A percentile compares a stretch with the other conserved stretches of the same genome.
Conservation (phyloP, 2,113 vertebrate species). For the Corythornis vintsioides region DNA sequence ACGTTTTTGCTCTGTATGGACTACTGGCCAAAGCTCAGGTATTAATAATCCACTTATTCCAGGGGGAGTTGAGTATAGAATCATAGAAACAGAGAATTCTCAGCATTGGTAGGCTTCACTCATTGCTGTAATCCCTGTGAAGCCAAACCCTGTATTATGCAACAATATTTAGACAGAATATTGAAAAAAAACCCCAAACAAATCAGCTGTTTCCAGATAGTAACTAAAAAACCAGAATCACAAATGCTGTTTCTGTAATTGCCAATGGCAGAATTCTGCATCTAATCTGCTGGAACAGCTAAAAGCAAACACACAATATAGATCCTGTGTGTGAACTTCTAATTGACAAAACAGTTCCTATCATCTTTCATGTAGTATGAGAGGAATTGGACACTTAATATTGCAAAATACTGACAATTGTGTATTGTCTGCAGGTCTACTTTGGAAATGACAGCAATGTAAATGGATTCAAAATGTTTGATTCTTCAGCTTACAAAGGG, state of each 20-base stretch:
- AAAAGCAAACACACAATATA: not conserved
- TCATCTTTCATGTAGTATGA: not conserved
- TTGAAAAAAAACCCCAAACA: not conserved
- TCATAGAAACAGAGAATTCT: too few relatives aligned
- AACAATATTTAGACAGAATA: not conserved
- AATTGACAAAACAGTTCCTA: not conserved
- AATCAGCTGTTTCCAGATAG: not conserved
- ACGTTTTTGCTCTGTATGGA: conserved; percentile 83
- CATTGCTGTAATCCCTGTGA: not conserved
- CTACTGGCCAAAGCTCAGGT: conserved; percentile 93
- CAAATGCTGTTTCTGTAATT: not conserved
- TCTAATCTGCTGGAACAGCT: not conserved
- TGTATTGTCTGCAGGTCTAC: conserved; percentile 74
- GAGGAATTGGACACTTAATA: not conserved
- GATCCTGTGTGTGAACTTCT: not conserved
- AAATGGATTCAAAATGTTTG: conserved; percentile 89
- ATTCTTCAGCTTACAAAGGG: conserved; percentile 82
- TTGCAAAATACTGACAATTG: not conserved
- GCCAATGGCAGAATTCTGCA: not conserved
- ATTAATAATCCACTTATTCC: not conserved
- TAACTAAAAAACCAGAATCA: not conserved
- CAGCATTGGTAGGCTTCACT: not conserved
- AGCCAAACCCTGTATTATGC: not conserved
- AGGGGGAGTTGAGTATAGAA: not conserved
- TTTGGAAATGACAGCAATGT: conserved; percentile 76